Evolutionary conservation across 2,797 vertebrate genomes (phyloP).

Genomic region (Denticeps clupeoides): DNA sequence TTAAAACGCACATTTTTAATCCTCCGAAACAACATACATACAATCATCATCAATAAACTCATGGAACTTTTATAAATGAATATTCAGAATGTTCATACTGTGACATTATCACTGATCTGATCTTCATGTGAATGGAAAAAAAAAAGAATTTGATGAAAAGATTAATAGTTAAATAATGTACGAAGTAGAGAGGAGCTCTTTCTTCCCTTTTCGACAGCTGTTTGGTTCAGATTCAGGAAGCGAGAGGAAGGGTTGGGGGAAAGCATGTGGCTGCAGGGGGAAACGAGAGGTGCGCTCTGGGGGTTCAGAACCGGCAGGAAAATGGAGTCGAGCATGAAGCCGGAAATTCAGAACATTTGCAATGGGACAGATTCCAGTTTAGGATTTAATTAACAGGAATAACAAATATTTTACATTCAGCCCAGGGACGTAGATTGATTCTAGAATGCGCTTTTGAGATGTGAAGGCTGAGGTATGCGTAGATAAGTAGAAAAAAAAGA

Average conservation of each 20-base stretch:
- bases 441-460: neutral
- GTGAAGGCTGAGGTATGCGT: neutral
- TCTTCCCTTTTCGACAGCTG: constrained; percentile 45
- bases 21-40: no score
- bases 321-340: constrained; percentile 39
- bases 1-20: no score
- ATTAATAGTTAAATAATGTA: no score
- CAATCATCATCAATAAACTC: no score
- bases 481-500: constrained; percentile 3
- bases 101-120: no score
- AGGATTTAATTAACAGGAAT: constrained; percentile 39
- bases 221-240: constrained; percentile 59
- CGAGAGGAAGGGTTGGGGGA: constrained; percentile 33
- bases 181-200: constrained; percentile 42
- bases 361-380: constrained; percentile 28
- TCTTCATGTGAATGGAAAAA: constrained; percentile 12
- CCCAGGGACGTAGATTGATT: neutral
- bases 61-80: no score
- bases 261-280: constrained; percentile 14
- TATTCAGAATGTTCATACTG: no score
- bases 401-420: constrained; percentile 15
- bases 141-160: constrained; percentile 5
- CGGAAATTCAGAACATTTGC: constrained; percentile 46
- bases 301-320: constrained; percentile 23
- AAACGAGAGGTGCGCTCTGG: constrained; percentile 11